Base-by-base conservation (phyloP, 2,797 vertebrate species). In the Darevskia mixta region DNA sequence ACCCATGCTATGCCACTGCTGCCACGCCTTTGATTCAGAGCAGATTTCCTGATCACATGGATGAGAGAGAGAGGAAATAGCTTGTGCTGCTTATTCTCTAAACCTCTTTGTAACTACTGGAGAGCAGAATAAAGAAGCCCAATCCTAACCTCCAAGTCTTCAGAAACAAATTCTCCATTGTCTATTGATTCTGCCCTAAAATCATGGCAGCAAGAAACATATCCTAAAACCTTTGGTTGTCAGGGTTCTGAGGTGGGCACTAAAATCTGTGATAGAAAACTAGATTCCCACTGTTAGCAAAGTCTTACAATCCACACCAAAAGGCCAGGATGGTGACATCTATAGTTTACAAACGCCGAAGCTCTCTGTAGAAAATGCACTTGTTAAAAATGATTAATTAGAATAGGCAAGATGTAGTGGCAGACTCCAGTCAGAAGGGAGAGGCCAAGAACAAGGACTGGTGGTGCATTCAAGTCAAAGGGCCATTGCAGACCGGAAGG, bases 311-410 rank as follows among this genome's bases (percentile, higher is more conserved):
- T 5, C 10, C 27, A 4, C 41, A 82, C 32, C 67, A 20, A 29
- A 3, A 45, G 20, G 41, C 9, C 4, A 15, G 2, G 61, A 66
- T 13, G 5, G 8, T 4, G 4, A 35, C n/a, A 5, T 43, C 18
- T 71, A 61, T 29, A 1, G 2, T 49, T 23, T 13, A 72, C 15
- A 32, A 49, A 61, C 1, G 1, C 78, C 27, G 0, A 41, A 83
- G 5, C 25, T 1, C 3, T 0, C 1, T 76, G 55, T 79, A 45
- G 29, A 55, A 7, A 41, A 64, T 6, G 67, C 0, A 3, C 23
- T 8, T 35, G 32, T 3, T 6, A n/a, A 55, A 55, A n/a, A 43
- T 0, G 2, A 27, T 49, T 55, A 17, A 1, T 15, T 20, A 8
- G 15, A 5, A 32, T 1, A 11, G n/a, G 11, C 8, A 8, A 43